Conservation (phyloP, 2,113 vertebrate genomes). For the Centropus unirufus region DNA sequence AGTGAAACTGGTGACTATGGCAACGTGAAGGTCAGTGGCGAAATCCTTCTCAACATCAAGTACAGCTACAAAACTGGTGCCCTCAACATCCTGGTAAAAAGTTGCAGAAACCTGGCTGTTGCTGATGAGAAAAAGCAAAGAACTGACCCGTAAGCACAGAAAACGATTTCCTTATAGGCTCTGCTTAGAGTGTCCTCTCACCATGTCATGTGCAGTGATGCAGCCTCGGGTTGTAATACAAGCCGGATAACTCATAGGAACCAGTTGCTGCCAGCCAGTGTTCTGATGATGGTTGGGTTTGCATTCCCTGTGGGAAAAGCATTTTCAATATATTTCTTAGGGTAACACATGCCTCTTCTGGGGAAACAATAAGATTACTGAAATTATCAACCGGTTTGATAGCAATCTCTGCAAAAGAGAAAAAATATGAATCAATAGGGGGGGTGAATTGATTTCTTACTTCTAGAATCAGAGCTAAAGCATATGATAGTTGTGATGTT, state of each 20-base stretch:
- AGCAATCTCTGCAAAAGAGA: not conserved
- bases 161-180: not conserved
- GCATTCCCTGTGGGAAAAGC: not conserved
- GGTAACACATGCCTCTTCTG: fast-evolving
- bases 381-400: not conserved
- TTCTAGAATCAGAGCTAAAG: not conserved
- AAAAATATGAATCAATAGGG: not conserved
- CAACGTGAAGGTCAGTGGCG: conserved; percentile 90
- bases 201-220: fast-evolving
- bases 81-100: conserved; percentile 90
- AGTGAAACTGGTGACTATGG: conserved; percentile 98
- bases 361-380: not conserved
- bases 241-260: not conserved
- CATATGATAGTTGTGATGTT: not conserved
- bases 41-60: conserved; percentile 90
- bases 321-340: not conserved
- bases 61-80: conserved; percentile 97
- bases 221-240: fast-evolving
- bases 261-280: not conserved
- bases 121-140: conserved; percentile 93
- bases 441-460: not conserved
- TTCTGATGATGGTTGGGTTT: not conserved
- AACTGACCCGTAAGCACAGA: conserved; percentile 89
- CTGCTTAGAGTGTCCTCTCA: not conserved
- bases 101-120: conserved; percentile 91